Base-by-base conservation (phyloP, 1,140 invertebrate genomes). In the Fopius arisanus region DNA sequence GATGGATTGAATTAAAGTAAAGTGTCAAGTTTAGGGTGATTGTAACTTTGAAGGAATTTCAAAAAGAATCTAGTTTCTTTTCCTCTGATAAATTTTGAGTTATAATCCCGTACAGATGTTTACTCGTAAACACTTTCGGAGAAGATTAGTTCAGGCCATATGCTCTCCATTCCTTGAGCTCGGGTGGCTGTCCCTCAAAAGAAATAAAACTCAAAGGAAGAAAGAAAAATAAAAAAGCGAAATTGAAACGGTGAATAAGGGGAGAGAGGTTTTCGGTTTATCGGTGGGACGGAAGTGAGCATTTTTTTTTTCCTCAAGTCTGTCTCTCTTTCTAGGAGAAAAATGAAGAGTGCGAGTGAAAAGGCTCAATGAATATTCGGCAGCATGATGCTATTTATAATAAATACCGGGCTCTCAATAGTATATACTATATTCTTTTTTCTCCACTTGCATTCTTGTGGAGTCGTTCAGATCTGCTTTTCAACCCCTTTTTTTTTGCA, bases 41-140 rank as follows among this genome's bases (percentile, higher is more conserved):
- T 48, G 5, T 12, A 48, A 48, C 14, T 19, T n/a, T 14, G 7
- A 48, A 48, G 16, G 7, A 16, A n/a, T n/a, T 7, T 48, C 14
- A 48, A 48, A 14, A 48, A 48, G n/a, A 48, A 16, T 16, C 16
- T n/a, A 48, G 43, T 43, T 43, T 43, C 40, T 43, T 43, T 43
- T 31, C n/a, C 12, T 43, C 48, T 54, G 48, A 23, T 54, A 16
- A 54, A 54, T 23, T 21, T 10, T 2, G 48, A 54, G 19, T 59
- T 26, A 59, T 59, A 59, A 59, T 59, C 54, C 54, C 21, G 54
- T 48, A 72, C 70, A 72, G 70, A 72, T 72, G 70, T 72, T 72
- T 66, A 72, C 59, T 37, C 66, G 70, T 72, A 72, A 72, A 72
- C 70, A 72, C 65, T 48, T 72, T 41, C 19, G 10, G 43, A 31